Base-by-base conservation (phyloP, 2,113 vertebrate genomes). In the Myxocyprinus asiaticus region DNA sequence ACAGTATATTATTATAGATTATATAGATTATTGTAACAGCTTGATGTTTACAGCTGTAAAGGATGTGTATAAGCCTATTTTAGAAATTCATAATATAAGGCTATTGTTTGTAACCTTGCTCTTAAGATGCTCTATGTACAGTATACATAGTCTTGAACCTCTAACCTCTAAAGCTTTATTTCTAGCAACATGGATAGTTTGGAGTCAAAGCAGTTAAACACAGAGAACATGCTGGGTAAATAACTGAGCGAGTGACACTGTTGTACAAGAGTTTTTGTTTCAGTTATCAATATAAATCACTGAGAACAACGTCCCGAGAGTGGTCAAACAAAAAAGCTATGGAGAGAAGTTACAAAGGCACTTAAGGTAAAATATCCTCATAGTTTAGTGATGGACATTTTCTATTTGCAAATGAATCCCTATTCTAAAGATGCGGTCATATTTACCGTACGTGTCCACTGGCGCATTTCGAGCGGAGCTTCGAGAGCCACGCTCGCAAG, bases 131-230 rank as follows among this genome's bases (percentile, higher is more conserved):
- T 58, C 14, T 63, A 17, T 63, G 71, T 74, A 65, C 55, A 55
- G 14, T 8, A 65, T 5, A 71, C 33, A 65, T 56, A 63, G 45
- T 69, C 55, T 71, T 63, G 50, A 70, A 61, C 77, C 56, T 58
- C 6, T 5, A 14, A 56, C n/a, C 42, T 44, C 48, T 47, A 43
- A 61, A n/a, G 12, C 50, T 63, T 74, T 69, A 74, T 74, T 75
- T 66, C 61, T 78, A 56, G 45, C 75, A 82, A 82, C 62, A 78
- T 11, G 0, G 15, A 50, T 53, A 71, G 61, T 65, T 68, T 68
- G 9, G 12, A 47, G 62, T 44, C 62, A 47, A 44, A 71, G 47
- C 62, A 72, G 9, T 48, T 67, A 53, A 59, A 68, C 59, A 64
- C 56, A 48, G 14, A 70, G 8, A 45, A 44, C 53, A 45, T 71